phyloP scores from a whole-genome alignment of 2,888 invertebrate genomes.

The Nymphalis c-album region DNA sequence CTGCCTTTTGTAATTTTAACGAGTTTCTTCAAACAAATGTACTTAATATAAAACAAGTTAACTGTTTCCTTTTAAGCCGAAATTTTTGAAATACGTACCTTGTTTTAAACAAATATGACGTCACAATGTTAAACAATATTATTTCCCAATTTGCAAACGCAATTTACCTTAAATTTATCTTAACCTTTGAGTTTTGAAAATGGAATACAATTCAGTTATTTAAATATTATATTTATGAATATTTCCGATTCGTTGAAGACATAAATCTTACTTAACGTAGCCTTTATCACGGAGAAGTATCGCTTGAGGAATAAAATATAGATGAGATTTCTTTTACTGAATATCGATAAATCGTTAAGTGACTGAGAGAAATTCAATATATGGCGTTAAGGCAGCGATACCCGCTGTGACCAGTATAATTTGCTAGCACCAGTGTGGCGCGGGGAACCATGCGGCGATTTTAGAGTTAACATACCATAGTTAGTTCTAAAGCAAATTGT shows the following conservation, averaged over 20 bases:
- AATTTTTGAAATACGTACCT: conserved; percentile 19
- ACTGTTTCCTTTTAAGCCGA: conserved; percentile 42
- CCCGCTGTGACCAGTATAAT: conserved; percentile 69
- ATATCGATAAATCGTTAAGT: conserved; percentile 55
- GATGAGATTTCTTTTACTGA: conserved; percentile 42
- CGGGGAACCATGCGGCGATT: conserved; percentile 40
- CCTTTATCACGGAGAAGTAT: conserved; percentile 10
- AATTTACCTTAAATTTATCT: background rate
- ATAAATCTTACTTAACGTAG: conserved; percentile 10
- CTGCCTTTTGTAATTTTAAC: conserved; percentile 62
- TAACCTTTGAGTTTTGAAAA: background rate
- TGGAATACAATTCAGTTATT: conserved; percentile 8
- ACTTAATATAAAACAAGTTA: conserved; percentile 49
- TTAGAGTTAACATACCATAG: conserved; percentile 10
- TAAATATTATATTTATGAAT: conserved; percentile 9
- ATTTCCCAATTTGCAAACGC: background rate
- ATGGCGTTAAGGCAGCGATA: conserved; percentile 56
- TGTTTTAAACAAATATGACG: conserved; percentile 10
- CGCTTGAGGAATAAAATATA: conserved; percentile 30
- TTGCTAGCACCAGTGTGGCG: conserved; percentile 53
- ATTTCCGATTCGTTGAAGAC: conserved; percentile 1
- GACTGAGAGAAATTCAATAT: conserved; percentile 64
- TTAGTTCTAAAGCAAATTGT: background rate
- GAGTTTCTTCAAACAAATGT: conserved; percentile 56
- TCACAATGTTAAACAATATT: background rate